A percentile compares a stretch with the other conserved stretches of the same genome.
Evolutionary conservation across 2,888 invertebrate genomes (phyloP).

Genomic region (Parnassius orleans): DNA sequence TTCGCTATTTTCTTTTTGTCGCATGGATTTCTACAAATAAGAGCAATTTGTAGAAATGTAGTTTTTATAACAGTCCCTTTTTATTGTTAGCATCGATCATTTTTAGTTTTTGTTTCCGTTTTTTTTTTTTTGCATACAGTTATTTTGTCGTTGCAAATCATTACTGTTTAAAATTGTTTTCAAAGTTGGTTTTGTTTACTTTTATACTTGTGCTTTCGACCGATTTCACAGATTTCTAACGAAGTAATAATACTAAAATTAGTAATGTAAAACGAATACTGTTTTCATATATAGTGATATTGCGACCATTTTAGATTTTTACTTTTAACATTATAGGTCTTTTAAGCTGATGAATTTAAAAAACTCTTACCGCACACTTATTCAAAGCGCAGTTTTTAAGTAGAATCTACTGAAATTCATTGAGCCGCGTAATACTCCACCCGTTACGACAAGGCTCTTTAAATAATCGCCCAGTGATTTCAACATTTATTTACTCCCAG

Average conservation of each 20-base stretch:
- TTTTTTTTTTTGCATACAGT: conserved; percentile 47
- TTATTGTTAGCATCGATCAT: conserved; percentile 29
- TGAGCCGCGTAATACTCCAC: conserved; percentile 51
- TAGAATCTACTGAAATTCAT: conserved; percentile 35
- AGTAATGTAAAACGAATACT: no score
- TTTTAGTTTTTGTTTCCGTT: neutral
- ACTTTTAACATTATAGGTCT: conserved; percentile 33
- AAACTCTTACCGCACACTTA: conserved; percentile 21
- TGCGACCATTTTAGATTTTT: neutral
- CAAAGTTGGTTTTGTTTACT: no score
- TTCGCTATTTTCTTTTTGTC: conserved; percentile 39
- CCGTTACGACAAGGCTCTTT: conserved; percentile 49
- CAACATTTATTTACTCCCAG: conserved; percentile 49
- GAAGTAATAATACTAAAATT: no score
- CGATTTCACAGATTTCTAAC: no score
- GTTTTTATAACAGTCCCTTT: conserved; percentile 53
- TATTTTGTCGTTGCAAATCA: conserved; percentile 44
- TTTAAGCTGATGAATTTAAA: conserved; percentile 33
- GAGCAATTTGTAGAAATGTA: conserved; percentile 60
- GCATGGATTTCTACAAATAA: no score
- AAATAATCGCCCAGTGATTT: conserved; percentile 50
- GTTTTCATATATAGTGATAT: no score
- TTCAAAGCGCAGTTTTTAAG: conserved; percentile 19
- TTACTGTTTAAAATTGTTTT: neutral
- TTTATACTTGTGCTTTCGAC: no score